Percentiles rank a stretch among this genome's conserved stretches.
Evolutionary conservation across 2,113 vertebrate genomes (phyloP).

Genomic region (mouse (Mus musculus)): GRCm39 chr7:75601001-75601500

Average conservation of each 20-base stretch:
- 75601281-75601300: background rate
- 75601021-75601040: background rate
- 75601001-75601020: background rate
- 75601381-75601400: background rate
- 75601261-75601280: background rate
- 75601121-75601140: background rate
- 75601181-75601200: background rate
- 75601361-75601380: background rate
- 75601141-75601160: background rate
- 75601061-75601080: background rate
- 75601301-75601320: background rate
- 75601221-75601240: background rate
- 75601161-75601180: background rate
- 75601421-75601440: background rate
- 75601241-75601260: background rate
- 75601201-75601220: background rate
- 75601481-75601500: background rate
- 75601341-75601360: background rate
- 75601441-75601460: background rate
- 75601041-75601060: background rate
- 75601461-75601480: fast-evolving
- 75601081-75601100: background rate
- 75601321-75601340: background rate
- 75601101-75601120: background rate
- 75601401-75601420: background rate